phyloP scores from a whole-genome alignment of 2,797 vertebrate genomes.

The Poeciliopsis paucimaculata region DNA sequence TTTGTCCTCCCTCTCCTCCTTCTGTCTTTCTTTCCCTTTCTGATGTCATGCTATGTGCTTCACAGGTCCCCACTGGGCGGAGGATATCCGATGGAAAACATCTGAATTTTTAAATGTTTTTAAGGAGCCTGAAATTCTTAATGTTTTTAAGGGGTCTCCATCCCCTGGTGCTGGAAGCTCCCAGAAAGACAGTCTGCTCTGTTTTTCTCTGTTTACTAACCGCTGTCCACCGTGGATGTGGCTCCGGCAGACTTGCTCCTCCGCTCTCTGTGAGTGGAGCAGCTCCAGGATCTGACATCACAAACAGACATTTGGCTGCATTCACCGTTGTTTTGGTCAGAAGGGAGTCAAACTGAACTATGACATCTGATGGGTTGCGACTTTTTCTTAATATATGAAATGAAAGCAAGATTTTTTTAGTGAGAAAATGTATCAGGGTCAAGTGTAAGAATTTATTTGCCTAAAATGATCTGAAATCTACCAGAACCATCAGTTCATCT shows the following conservation, averaged over 20 bases:
- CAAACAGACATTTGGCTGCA: slow-evolving; percentile 23
- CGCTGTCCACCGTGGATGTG: slow-evolving; percentile 16
- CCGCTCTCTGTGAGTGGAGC: slow-evolving; percentile 6
- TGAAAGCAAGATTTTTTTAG: background rate
- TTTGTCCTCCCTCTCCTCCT: slow-evolving; percentile 65
- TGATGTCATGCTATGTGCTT: slow-evolving; percentile 78
- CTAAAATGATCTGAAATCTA: background rate
- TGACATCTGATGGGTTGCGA: background rate
- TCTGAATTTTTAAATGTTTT: slow-evolving; percentile 73
- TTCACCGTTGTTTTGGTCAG: slow-evolving; percentile 6
- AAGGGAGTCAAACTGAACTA: slow-evolving; percentile 2
- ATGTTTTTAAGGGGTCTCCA: slow-evolving; percentile 42
- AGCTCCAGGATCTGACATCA: slow-evolving; percentile 34
- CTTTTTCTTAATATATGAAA: background rate
- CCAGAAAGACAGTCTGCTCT: background rate
- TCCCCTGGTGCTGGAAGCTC: slow-evolving; percentile 28
- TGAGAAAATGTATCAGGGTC: background rate
- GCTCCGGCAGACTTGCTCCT: slow-evolving; percentile 20
- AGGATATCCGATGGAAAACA: slow-evolving; percentile 73
- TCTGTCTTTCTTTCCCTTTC: slow-evolving; percentile 42
- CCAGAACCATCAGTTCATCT: background rate
- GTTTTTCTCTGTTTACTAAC: background rate
- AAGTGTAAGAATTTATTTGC: background rate
- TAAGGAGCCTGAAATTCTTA: slow-evolving; percentile 18
- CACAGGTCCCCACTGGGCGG: slow-evolving; percentile 74